Percentiles rank a stretch among this genome's conserved stretches.
These are phyloP conservation scores for Burhinus oedicnemus DNA, from an alignment of 2,113 vertebrate genomes.

Conservation along the genomic window DNA sequence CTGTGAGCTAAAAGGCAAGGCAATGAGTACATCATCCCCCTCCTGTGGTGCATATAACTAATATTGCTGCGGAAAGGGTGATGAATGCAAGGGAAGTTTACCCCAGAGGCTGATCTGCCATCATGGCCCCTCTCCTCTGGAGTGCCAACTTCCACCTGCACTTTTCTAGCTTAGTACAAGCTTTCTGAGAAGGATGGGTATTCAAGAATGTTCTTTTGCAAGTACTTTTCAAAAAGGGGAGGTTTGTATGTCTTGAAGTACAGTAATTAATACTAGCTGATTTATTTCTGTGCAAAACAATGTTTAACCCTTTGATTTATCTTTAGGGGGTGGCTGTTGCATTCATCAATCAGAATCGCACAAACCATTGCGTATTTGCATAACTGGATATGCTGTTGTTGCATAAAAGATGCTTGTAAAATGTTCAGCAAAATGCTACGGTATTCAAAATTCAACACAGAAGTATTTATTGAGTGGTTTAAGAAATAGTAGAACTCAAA, in stretches of 20 bases:
- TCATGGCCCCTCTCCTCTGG: rapidly evolving
- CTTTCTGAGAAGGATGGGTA: background rate
- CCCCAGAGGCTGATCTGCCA: background rate
- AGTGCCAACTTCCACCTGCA: background rate
- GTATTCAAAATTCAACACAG: background rate
- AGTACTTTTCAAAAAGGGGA: background rate
- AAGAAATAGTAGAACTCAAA: background rate
- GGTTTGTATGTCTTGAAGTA: background rate
- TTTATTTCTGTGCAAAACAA: background rate
- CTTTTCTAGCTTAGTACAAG: background rate
- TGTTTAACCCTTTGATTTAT: background rate
- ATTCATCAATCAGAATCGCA: background rate
- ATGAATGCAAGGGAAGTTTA: background rate
- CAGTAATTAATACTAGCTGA: background rate
- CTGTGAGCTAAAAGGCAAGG: background rate
- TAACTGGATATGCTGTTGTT: background rate
- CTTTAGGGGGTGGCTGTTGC: background rate
- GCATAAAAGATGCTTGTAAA: background rate
- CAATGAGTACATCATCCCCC: rapidly evolving
- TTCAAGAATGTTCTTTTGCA: background rate
- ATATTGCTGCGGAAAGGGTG: background rate
- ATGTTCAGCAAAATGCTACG: background rate
- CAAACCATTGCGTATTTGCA: background rate
- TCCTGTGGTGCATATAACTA: background rate
- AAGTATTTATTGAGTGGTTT: background rate